Evolutionary conservation across 2,113 vertebrate species (phyloP).

Genomic region (Dicentrarchus labrax): DNA sequence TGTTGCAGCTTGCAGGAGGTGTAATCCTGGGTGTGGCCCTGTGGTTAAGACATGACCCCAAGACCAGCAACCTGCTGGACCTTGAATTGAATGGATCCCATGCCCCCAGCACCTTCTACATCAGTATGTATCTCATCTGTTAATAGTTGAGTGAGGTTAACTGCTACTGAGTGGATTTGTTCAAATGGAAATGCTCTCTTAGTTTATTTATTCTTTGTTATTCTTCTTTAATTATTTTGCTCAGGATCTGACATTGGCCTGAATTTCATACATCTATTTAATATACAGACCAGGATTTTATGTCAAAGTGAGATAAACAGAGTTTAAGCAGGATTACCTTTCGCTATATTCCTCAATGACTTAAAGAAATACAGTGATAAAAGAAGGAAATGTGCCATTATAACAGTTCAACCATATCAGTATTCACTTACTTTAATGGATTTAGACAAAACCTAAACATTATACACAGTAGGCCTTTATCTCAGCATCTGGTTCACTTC

Average conservation of each 20-base stretch:
- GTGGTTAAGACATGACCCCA: conserved; percentile 93
- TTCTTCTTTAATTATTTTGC: neutral
- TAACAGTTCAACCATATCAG: neutral
- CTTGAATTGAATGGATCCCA: conserved; percentile 84
- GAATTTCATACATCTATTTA: neutral
- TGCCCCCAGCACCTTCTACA: conserved; percentile 93
- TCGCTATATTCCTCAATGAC: no score
- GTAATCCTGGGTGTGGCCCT: conserved; percentile 97
- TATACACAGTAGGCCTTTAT: no score
- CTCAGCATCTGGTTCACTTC: no score
- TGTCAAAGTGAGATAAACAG: neutral
- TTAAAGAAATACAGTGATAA: neutral
- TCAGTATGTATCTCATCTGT: conserved; percentile 85
- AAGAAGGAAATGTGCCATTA: neutral
- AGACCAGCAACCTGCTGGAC: conserved; percentile 91
- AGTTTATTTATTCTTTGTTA: neutral
- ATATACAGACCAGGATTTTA: neutral
- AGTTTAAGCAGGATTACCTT: neutral
- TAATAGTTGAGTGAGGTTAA: neutral
- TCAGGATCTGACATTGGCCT: neutral
- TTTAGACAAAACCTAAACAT: no score
- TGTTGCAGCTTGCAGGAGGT: conserved; percentile 91
- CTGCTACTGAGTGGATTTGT: neutral
- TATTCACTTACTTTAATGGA: neutral
- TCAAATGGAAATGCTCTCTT: neutral